Evolutionary conservation across 2,113 vertebrate species (phyloP).

Genomic region (Odobenus rosmarus): DNA sequence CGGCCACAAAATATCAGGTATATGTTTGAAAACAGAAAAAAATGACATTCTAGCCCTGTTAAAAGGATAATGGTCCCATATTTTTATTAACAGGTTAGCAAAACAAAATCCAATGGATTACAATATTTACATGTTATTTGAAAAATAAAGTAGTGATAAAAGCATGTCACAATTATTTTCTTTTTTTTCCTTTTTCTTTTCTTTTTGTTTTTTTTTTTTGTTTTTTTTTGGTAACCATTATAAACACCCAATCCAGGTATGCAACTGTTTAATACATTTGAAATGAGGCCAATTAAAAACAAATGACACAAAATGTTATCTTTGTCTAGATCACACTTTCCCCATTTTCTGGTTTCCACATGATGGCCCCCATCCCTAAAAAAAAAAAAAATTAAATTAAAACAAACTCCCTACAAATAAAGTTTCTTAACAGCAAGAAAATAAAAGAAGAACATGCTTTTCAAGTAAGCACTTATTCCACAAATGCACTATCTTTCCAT

Average conservation of each 20-base stretch:
- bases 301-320: conserved; percentile 87
- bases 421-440: conserved; percentile 86
- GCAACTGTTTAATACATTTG: conserved; percentile 89
- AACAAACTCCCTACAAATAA: conserved; percentile 80
- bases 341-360: conserved; percentile 83
- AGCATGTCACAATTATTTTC: conserved; percentile 98
- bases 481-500: conserved; percentile 87
- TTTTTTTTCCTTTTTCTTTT: conserved; percentile 55
- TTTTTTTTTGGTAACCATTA: conserved; percentile 87
- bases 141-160: conserved; percentile 98
- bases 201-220: background rate
- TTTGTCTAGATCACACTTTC: conserved; percentile 82
- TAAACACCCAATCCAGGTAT: conserved; percentile 89
- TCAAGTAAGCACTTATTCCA: conserved; percentile 89
- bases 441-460: conserved; percentile 88
- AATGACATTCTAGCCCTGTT: conserved; percentile 89
- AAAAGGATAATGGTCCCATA: conserved; percentile 96
- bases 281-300: conserved; percentile 89
- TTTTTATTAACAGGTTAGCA: conserved; percentile 99
- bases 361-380: conserved; percentile 81
- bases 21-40: conserved; percentile 85
- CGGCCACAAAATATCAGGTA: conserved; percentile 89
- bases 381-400: conserved; percentile 78
- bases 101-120: conserved; percentile 98
- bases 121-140: conserved; percentile 99